Evolutionary conservation across 2,797 vertebrate genomes (phyloP).

Genomic region (Sebastes alutus): DNA sequence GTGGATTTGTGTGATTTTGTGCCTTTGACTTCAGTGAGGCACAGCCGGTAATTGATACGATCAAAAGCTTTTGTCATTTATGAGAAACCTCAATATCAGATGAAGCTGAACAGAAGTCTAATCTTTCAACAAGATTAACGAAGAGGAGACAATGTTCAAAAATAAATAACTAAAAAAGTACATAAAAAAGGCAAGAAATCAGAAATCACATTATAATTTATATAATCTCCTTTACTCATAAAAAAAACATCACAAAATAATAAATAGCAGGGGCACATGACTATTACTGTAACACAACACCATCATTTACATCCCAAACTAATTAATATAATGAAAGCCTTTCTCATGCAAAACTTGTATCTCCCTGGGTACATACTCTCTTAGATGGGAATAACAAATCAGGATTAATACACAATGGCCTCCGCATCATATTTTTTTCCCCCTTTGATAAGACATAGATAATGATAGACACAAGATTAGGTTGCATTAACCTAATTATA

Average conservation of each 20-base stretch:
- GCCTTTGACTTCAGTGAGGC: constrained; percentile 48
- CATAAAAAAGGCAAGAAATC: constrained; percentile 28
- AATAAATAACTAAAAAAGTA: constrained; percentile 43
- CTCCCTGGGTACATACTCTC: constrained; percentile 11
- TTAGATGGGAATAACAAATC: constrained; percentile 33
- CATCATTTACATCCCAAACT: constrained; percentile 58
- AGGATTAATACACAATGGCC: constrained; percentile 24
- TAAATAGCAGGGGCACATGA: constrained; percentile 63
- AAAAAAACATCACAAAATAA: constrained; percentile 31
- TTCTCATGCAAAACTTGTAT: constrained; percentile 39
- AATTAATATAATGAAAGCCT: constrained; percentile 58
- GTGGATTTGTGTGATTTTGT: constrained; percentile 35
- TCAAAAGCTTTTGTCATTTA: constrained; percentile 77
- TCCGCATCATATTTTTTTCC: background rate
- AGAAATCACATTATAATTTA: constrained; percentile 49
- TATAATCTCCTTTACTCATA: constrained; percentile 68
- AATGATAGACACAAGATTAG: background rate
- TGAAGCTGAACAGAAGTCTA: constrained; percentile 71
- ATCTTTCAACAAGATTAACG: constrained; percentile 79
- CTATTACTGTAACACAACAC: constrained; percentile 67
- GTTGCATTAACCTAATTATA: constrained; percentile 4
- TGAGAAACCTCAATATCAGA: constrained; percentile 76
- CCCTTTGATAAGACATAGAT: constrained; percentile 19
- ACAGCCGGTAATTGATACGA: constrained; percentile 70
- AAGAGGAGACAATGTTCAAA: constrained; percentile 58